Conservation (phyloP, 2,113 vertebrate genomes). For the Struthidea cinerea region DNA sequence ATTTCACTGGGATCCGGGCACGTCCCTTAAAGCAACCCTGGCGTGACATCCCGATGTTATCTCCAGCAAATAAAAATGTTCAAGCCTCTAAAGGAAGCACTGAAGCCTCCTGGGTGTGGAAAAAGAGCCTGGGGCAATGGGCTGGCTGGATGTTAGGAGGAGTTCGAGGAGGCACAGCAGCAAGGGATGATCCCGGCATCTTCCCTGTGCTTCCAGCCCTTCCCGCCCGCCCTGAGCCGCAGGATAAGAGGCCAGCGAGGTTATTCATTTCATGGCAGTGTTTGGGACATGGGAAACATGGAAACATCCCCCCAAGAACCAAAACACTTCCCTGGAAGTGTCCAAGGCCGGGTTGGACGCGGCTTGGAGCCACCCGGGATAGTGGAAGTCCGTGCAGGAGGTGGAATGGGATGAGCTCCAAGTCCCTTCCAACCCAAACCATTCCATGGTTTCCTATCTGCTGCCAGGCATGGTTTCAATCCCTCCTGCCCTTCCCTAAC, state of each 20-base stretch:
- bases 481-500: background rate
- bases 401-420: accelerated
- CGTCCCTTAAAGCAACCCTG: background rate
- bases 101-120: background rate
- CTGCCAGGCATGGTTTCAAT: accelerated
- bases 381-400: background rate
- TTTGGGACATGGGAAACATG: accelerated
- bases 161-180: background rate
- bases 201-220: accelerated
- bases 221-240: background rate
- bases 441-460: background rate
- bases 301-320: background rate
- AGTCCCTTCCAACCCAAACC: background rate
- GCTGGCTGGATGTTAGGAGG: background rate
- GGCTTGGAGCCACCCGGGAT: accelerated
- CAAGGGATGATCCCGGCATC: background rate
- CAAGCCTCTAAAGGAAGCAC: background rate
- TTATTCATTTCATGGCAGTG: background rate
- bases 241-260: background rate
- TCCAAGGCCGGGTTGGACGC: background rate
- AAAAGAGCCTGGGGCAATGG: background rate
- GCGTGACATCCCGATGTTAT: accelerated
- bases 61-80: accelerated
- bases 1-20: background rate
- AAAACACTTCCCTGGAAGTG: background rate